Evolutionary conservation across 2,113 vertebrate genomes (phyloP).

Genomic region (Serilophus lunatus): DNA sequence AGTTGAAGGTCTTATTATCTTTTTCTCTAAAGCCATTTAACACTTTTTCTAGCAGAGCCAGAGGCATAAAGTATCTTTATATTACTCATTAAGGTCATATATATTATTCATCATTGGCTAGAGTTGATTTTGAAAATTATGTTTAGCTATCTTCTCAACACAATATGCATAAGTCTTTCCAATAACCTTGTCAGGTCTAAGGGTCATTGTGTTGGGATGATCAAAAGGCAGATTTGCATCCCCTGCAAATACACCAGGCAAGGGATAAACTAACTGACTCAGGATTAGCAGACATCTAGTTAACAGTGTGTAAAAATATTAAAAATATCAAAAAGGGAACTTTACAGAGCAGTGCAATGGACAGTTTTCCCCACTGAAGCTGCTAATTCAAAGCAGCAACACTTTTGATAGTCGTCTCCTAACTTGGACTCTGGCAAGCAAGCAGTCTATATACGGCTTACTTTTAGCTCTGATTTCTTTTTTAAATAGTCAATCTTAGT

Average conservation of each 20-base stretch:
- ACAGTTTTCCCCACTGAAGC: background rate
- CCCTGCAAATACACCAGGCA: background rate
- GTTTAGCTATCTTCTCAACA: background rate
- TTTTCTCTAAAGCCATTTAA: background rate
- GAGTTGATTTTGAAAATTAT: background rate
- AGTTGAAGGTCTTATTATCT: background rate
- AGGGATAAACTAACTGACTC: background rate
- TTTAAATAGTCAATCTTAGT: background rate
- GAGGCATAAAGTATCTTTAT: background rate
- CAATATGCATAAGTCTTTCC: background rate
- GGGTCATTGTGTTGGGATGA: background rate
- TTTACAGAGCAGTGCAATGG: background rate
- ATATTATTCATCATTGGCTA: background rate
- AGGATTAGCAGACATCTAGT: background rate
- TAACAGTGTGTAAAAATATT: background rate
- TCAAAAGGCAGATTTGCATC: background rate
- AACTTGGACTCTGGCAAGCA: background rate
- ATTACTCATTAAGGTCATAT: background rate
- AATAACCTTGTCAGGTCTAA: background rate
- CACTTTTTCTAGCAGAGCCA: background rate
- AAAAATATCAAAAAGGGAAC: background rate
- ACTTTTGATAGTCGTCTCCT: background rate
- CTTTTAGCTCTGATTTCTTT: background rate
- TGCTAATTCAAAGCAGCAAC: background rate
- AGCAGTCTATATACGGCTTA: background rate